These are phyloP conservation scores for Microplitis mediator DNA, from an alignment of 1,140 invertebrate genomes.

Conservation along the genomic window DNA sequence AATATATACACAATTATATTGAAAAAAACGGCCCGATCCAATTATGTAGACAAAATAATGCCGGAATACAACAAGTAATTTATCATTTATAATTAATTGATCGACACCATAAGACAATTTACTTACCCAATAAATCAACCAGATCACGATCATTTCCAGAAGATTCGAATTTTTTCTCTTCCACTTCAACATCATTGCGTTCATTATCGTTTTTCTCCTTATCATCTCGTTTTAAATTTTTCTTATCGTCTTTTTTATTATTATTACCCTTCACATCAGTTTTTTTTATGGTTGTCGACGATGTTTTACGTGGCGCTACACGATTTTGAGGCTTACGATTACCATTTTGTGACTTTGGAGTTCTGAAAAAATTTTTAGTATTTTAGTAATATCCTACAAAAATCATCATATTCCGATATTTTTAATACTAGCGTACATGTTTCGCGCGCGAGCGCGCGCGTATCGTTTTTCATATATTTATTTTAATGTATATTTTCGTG, in stretches of 20 bases:
- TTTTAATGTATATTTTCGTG: no score
- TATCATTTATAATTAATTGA: background rate
- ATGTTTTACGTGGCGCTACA: slow-evolving; percentile 56
- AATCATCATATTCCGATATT: no score
- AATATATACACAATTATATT: no score
- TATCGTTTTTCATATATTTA: no score
- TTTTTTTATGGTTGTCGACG: slow-evolving; percentile 43
- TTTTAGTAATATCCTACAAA: background rate
- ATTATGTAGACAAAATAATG: no score
- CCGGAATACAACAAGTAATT: no score
- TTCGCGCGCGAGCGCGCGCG: no score
- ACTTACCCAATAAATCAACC: slow-evolving; percentile 85
- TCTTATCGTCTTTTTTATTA: slow-evolving; percentile 66
- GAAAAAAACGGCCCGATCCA: no score
- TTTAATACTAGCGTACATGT: no score
- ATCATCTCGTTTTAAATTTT: slow-evolving; percentile 60
- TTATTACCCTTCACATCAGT: slow-evolving; percentile 52
- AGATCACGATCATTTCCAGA: slow-evolving; percentile 89
- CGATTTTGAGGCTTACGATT: slow-evolving; percentile 63
- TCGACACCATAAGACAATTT: slow-evolving; percentile 17
- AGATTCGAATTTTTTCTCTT: slow-evolving; percentile 91
- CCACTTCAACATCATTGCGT: slow-evolving; percentile 73
- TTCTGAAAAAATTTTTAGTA: slow-evolving; percentile 38
- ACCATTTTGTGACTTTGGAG: slow-evolving; percentile 48
- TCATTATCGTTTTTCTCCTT: slow-evolving; percentile 68